Percentiles rank a stretch among this genome's conserved stretches.
These are phyloP conservation scores for Zenarchopterus dispar DNA, from an alignment of 2,797 vertebrate genomes.

Conservation along the genomic window DNA sequence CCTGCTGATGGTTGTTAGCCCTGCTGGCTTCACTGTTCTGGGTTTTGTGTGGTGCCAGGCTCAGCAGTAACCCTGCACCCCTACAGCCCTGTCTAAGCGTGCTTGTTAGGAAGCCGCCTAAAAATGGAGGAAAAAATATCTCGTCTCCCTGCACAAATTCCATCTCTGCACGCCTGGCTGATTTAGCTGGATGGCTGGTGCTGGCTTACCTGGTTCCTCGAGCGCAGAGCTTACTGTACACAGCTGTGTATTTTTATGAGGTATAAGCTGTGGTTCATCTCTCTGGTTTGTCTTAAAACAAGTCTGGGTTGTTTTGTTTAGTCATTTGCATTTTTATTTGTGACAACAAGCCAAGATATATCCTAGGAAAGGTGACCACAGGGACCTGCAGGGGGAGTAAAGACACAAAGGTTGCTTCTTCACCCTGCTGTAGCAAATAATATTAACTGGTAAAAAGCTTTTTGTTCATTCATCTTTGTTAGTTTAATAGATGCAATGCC, in stretches of 20 bases:
- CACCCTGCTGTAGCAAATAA: constrained; percentile 21
- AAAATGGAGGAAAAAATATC: constrained; percentile 82
- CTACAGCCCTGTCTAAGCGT: constrained; percentile 78
- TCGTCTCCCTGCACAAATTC: constrained; percentile 70
- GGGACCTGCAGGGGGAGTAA: constrained; percentile 42
- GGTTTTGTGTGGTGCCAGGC: constrained; percentile 79
- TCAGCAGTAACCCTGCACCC: constrained; percentile 74
- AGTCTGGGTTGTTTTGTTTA: constrained; percentile 50
- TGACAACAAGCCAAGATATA: constrained; percentile 51
- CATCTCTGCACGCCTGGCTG: constrained; percentile 65
- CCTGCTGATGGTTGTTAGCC: constrained; percentile 78
- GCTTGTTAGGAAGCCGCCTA: constrained; percentile 84
- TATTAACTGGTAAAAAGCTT: constrained; percentile 12
- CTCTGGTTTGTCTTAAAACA: constrained; percentile 38
- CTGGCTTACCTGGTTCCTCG: constrained; percentile 63
- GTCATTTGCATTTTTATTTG: constrained; percentile 58
- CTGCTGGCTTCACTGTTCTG: constrained; percentile 75
- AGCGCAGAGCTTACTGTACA: constrained; percentile 36
- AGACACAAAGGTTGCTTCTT: constrained; percentile 27
- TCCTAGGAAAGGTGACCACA: constrained; percentile 21
- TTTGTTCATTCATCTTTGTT: constrained; percentile 20
- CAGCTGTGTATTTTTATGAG: constrained; percentile 34
- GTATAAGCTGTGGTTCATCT: constrained; percentile 35
- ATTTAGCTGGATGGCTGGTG: constrained; percentile 57
- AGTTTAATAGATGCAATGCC: neutral